phyloP scores from a whole-genome alignment of 2,113 vertebrate species.

The Sebastes fasciatus region DNA sequence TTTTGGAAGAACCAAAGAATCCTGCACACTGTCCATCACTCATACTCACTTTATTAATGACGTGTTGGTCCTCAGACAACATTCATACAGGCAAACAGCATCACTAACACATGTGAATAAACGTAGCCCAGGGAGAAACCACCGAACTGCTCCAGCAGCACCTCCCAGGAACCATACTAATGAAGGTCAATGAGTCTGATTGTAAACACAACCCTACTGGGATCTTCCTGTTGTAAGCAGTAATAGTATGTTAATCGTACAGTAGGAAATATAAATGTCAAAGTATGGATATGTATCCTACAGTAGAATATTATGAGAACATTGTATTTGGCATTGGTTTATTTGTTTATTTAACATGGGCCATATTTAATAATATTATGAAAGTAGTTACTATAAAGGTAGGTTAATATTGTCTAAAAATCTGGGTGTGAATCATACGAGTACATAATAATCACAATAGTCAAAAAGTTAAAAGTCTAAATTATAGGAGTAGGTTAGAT shows the following conservation, averaged over 20 bases:
- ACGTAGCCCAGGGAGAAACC: background rate
- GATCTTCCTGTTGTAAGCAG: background rate
- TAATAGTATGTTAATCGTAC: background rate
- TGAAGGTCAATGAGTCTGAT: background rate
- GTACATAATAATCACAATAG: too few relatives aligned
- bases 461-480: too few relatives aligned
- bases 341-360: too few relatives aligned
- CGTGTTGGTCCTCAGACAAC: background rate
- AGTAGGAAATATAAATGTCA: background rate
- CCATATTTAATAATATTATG: too few relatives aligned
- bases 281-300: background rate
- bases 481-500: too few relatives aligned
- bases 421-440: too few relatives aligned
- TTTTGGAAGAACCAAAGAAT: background rate
- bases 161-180: background rate
- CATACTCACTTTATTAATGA: background rate
- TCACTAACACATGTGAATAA: background rate
- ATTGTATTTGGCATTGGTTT: background rate
- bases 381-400: too few relatives aligned
- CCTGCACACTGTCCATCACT: background rate
- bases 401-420: too few relatives aligned
- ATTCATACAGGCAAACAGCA: background rate
- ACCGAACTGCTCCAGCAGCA: background rate
- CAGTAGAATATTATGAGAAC: background rate
- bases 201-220: background rate